Percentiles rank a stretch among this genome's conserved stretches.
These are phyloP conservation scores for Stichodactyla mertensii DNA, from an alignment of 64 coral and sea anemone species.

Conservation along the genomic window DNA sequence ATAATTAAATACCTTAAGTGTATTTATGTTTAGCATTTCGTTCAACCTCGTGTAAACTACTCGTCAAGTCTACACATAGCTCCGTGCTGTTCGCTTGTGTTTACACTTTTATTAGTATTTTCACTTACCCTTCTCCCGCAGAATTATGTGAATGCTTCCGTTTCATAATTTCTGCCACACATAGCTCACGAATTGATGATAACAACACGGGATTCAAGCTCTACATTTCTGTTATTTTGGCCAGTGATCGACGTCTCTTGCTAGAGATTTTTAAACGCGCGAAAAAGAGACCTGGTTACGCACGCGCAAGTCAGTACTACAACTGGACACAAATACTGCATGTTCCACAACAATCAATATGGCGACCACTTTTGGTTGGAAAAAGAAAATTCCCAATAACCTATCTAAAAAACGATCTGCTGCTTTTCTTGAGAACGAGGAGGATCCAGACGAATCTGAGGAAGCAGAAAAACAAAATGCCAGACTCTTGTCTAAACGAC, in stretches of 20 bases:
- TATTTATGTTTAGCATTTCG: no score
- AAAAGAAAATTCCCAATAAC: slow-evolving; percentile 47
- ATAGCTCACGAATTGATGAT: not conserved
- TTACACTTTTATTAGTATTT: not conserved
- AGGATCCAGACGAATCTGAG: slow-evolving; percentile 11
- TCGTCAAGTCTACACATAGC: not conserved
- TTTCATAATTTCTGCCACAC: slow-evolving; percentile 13
- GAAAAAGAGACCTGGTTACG: not conserved
- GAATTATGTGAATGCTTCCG: not conserved
- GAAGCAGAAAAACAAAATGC: slow-evolving; percentile 48
- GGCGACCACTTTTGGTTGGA: slow-evolving; percentile 75
- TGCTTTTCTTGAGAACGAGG: slow-evolving; percentile 62
- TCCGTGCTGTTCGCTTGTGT: not conserved
- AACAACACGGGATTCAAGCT: not conserved
- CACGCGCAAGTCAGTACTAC: not conserved
- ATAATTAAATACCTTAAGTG: no score
- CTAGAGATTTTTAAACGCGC: slow-evolving; percentile 7
- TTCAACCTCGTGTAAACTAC: not conserved
- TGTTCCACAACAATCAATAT: slow-evolving; percentile 56
- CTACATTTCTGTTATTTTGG: not conserved
- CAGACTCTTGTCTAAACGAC: slow-evolving; percentile 30
- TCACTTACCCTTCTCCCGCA: slow-evolving; percentile 5
- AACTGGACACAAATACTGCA: slow-evolving; percentile 19
- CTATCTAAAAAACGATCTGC: slow-evolving; percentile 51
- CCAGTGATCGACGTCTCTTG: not conserved